A percentile compares a stretch with the other conserved stretches of the same genome.
Evolutionary conservation across 2,113 vertebrate genomes (phyloP).

Genomic region (Deroptyus accipitrinus): DNA sequence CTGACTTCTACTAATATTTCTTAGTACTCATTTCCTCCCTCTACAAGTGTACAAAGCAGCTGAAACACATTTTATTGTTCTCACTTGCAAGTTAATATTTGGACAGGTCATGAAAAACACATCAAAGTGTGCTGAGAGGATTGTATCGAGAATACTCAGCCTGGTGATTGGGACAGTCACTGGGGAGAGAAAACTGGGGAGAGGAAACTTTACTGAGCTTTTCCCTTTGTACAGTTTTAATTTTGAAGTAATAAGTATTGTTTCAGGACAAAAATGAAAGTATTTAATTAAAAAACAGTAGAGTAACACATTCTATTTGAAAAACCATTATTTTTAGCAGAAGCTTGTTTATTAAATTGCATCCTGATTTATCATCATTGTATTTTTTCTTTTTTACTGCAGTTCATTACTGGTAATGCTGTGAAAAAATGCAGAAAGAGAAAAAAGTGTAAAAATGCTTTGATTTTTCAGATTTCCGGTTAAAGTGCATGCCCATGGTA

Average conservation of each 20-base stretch:
- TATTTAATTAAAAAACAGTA: neutral
- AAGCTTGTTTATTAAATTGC: neutral
- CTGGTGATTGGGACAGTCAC: neutral
- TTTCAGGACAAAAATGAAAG: neutral
- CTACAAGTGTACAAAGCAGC: neutral
- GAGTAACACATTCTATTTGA: neutral
- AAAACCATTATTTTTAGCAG: neutral
- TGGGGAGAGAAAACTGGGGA: neutral
- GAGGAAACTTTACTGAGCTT: neutral
- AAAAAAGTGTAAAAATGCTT: neutral
- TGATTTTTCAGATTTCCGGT: neutral
- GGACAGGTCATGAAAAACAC: neutral
- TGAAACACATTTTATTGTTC: neutral
- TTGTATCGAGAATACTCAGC: neutral
- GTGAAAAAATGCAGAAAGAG: neutral
- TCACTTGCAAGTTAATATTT: neutral
- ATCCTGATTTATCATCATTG: neutral
- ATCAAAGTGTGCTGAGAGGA: neutral
- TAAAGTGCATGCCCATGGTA: neutral
- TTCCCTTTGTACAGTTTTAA: neutral
- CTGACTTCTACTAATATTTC: neutral
- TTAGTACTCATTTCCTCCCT: neutral
- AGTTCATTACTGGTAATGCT: neutral
- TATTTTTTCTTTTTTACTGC: neutral
- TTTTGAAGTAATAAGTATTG: neutral